Evolutionary conservation across 1,140 invertebrate species (phyloP).

Genomic region (Luehdorfia chinensis): DNA sequence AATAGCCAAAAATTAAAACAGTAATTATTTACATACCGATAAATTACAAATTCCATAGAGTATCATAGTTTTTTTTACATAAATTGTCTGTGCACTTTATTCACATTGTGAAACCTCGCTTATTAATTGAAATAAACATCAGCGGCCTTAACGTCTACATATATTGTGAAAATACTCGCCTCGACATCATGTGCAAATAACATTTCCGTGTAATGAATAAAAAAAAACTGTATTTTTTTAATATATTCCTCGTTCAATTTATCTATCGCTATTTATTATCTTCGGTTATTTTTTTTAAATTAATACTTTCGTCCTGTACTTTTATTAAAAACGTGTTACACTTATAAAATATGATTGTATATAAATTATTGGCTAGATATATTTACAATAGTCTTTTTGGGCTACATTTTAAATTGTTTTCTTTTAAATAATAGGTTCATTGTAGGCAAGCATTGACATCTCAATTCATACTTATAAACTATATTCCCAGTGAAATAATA

Average conservation of each 20-base stretch:
- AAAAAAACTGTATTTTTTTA: constrained; percentile 19
- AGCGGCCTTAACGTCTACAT: constrained; percentile 35
- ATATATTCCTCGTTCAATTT: constrained; percentile 37
- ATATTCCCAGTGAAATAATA: constrained; percentile 19
- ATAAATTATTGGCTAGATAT: constrained; percentile 61
- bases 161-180: constrained; percentile 51
- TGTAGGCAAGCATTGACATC: constrained; percentile 65
- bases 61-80: constrained; percentile 57
- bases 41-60: constrained; percentile 55
- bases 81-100: constrained; percentile 57
- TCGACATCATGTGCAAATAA: constrained; percentile 61
- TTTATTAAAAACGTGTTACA: constrained; percentile 49
- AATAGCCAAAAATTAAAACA: constrained; percentile 21
- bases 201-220: constrained; percentile 36
- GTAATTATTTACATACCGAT: constrained; percentile 58
- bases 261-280: constrained; percentile 67
- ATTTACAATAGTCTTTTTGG: constrained; percentile 69
- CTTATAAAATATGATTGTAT: constrained; percentile 55
- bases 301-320: constrained; percentile 59
- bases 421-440: constrained; percentile 47
- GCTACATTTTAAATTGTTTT: constrained; percentile 49
- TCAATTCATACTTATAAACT: constrained; percentile 39
- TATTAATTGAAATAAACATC: constrained; percentile 34
- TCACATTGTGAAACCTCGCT: constrained; percentile 51
- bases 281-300: constrained; percentile 51